Base-by-base conservation (phyloP, 2,888 invertebrate genomes). In the Eupithecia exiguata region DNA sequence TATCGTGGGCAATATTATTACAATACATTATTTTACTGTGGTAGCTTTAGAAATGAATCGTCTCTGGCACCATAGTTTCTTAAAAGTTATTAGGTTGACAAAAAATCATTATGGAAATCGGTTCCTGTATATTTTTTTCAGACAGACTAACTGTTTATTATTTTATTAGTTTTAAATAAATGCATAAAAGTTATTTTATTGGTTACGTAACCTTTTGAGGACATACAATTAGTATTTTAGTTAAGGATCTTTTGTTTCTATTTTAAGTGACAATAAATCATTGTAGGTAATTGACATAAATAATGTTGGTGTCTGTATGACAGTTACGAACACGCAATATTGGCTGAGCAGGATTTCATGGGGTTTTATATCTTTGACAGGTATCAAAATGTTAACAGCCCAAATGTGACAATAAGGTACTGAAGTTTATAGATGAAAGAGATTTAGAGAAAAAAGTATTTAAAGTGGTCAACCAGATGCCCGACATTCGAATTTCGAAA, bases 211-310 rank as follows among this genome's bases (percentile, higher is more conserved):
- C 70, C 68, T 36, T 68, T 74, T 74, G 49, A 67, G 74, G 62
- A 40, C n/a, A 67, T 30, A 62, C 30, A 68, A 72, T 75, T 75
- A 75, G 72, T 75, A 75, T 72, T 75, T 75, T 36, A 46, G 53
- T 63, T 14, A 62, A 67, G 49, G n/a, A 46, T 43, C 62, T 70
- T 70, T 75, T 75, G 75, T 75, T 75, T 49, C 49, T 49, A 35
- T 70, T 49, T 38, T 67, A 35, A 68, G 25, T 30, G 35, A 21
- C 36, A 21, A n/a, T 72, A 70, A 70, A 68, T 70, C 68, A 70
- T 70, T 72, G 69, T 68, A 10, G 18, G 68, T 75, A 75, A 70
- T 72, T 75, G 68, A 16, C 58, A 72, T 75, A 40, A 70, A 72
- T 72, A 72, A 75, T 72, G 75, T 68, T 2, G 21, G 25, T 68